Evolutionary conservation across 1,140 invertebrate species (phyloP), one percentile per base, ranked within the genome.

Genomic region (Zaprionus ghesquierei): DNA sequence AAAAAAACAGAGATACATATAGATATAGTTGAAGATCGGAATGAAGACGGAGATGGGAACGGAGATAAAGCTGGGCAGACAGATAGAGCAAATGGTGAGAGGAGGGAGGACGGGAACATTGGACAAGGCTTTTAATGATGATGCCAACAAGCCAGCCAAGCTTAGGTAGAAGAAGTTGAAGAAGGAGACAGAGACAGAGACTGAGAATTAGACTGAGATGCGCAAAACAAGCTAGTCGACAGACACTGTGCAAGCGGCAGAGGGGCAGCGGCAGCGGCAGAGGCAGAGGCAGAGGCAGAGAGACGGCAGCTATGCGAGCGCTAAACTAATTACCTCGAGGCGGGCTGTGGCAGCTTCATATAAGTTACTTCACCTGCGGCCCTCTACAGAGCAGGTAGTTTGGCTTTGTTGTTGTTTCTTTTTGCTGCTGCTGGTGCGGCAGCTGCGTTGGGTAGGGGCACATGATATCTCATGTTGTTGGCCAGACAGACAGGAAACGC

Each of bases 341-440:
- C 56, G 62, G 62, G 58, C 61, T 44, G 64, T 38, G 51, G 51
- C 61, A 49, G 35, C 54, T 49, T 64, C 71, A 75, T 85, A 87
- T 85, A 86, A 86, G 81, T 86, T 86, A 86, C 81, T 87, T 86
- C 81, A 86, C 75, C 81, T 86, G 81, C 81, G 64, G 70, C 71
- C 69, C 74, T 75, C 77, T 78, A 59, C 44, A 66, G 70, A 75
- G 64, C 81, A 87, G 82, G 68, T 75, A 75, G 72, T 54, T 53
- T 35, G 31, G 20, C 35, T 8, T 6, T 20, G 29, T 5, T 53
- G 15, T 6, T 35, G 5, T n/a, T 33, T 3, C 5, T 33, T 33
- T 9, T 38, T 55, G 54, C 31, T 68, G 35, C 13, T 55, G 53
- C 20, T 63, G 60, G 22, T 51, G 61, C 46, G 38, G 31, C 62